A percentile compares a stretch with the other conserved stretches of the same genome.
Evolutionary conservation across 2,888 invertebrate genomes (phyloP).

Genomic region (Lordiphosa andalusiaca): DNA sequence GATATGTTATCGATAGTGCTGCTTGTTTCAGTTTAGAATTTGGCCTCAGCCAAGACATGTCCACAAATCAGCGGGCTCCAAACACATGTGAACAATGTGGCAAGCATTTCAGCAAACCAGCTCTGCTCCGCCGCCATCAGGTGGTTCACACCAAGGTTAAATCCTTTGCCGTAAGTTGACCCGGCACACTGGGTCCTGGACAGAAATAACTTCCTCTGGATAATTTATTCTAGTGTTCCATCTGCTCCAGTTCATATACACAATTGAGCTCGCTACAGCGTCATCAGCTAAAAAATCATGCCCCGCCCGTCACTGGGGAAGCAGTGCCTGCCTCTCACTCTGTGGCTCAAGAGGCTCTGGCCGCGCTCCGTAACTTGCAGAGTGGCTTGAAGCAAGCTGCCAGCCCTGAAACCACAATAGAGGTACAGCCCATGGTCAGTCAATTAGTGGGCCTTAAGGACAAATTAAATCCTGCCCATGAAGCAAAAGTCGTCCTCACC

Average conservation of each 20-base stretch:
- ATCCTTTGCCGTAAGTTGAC: slow-evolving; percentile 44
- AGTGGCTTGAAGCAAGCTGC: slow-evolving; percentile 1
- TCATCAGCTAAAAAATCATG: slow-evolving; percentile 26
- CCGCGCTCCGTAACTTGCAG: slow-evolving; percentile 35
- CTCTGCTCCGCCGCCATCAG: slow-evolving; percentile 53
- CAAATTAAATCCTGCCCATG: slow-evolving; percentile 18
- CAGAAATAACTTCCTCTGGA: neutral
- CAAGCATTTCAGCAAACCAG: slow-evolving; percentile 56
- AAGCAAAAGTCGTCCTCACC: slow-evolving; percentile 4
- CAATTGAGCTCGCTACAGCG: slow-evolving; percentile 40
- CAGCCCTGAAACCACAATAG: slow-evolving; percentile 7
- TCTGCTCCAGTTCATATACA: slow-evolving; percentile 30
- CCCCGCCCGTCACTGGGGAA: neutral
- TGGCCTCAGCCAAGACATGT: neutral
- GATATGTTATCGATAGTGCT: neutral
- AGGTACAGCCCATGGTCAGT: slow-evolving; percentile 22
- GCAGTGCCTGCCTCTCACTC: no score
- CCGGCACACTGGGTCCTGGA: neutral
- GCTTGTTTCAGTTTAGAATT: no score
- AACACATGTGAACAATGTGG: slow-evolving; percentile 38
- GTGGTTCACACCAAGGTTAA: slow-evolving; percentile 54
- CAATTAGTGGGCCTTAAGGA: slow-evolving; percentile 17
- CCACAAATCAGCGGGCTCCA: neutral
- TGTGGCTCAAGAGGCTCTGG: slow-evolving; percentile 34
- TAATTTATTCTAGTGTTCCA: slow-evolving; percentile 21